Evolutionary conservation across 2,797 vertebrate species (phyloP).

Genomic region (Sphenodon punctatus): DNA sequence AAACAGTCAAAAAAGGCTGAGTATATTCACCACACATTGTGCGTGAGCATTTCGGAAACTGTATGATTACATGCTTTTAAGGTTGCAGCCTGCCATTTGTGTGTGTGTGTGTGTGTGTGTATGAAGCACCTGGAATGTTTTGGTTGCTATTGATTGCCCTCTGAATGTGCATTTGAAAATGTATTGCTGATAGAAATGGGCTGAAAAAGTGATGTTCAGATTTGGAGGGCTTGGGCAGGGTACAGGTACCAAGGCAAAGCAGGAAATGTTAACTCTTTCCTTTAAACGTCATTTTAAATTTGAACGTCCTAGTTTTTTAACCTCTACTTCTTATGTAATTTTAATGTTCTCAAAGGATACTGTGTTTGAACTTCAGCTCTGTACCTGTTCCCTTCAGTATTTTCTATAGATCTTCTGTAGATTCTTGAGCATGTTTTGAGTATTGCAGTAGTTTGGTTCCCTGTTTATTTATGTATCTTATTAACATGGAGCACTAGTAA

Average conservation of each 20-base stretch:
- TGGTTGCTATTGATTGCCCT: not conserved
- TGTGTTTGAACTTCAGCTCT: not conserved
- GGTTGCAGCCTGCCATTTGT: fast-evolving
- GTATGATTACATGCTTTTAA: not conserved
- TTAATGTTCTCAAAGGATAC: not conserved
- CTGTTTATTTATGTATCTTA: no score
- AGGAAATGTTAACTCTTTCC: not conserved
- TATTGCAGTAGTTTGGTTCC: no score
- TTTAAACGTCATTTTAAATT: not conserved
- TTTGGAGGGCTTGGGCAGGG: not conserved
- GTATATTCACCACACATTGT: not conserved
- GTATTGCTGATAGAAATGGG: not conserved
- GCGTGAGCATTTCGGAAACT: not conserved
- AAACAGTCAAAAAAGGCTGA: no score
- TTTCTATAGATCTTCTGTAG: not conserved
- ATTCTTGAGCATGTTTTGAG: not conserved
- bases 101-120: not conserved
- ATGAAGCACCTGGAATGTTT: not conserved
- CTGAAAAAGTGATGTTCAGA: not conserved
- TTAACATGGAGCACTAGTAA: no score
- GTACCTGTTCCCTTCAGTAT: not conserved
- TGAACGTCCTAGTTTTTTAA: not conserved
- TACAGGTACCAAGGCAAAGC: not conserved
- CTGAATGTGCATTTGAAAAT: not conserved
- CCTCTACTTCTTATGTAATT: not conserved